These are phyloP conservation scores for Centropristis striata DNA, from an alignment of 2,113 vertebrate genomes.

Conservation along the genomic window DNA sequence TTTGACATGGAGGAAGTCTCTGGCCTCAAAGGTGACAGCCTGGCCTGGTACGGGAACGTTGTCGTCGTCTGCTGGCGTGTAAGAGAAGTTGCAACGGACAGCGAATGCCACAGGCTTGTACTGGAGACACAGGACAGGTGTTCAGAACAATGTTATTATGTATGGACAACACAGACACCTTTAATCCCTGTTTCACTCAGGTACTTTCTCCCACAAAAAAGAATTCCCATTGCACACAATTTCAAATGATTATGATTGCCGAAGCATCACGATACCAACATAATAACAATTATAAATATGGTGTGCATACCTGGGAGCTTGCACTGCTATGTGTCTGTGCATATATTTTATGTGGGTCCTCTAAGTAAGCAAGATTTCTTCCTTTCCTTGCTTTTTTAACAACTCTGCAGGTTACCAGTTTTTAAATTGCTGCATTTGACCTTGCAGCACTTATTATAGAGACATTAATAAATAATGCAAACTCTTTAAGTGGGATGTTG, in stretches of 20 bases:
- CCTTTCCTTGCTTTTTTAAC: neutral
- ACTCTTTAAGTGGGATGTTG: neutral
- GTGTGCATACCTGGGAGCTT: neutral
- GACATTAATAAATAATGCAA: neutral
- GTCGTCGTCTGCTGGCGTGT: slow-evolving; percentile 95
- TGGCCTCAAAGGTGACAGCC: slow-evolving; percentile 96
- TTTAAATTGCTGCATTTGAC: neutral
- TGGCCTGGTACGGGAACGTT: slow-evolving; percentile 95
- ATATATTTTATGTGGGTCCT: neutral
- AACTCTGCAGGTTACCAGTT: neutral
- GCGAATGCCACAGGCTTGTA: slow-evolving; percentile 97
- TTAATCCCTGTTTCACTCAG: neutral
- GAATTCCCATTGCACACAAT: neutral
- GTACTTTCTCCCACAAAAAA: no score
- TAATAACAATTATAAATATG: neutral
- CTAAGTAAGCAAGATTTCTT: no score
- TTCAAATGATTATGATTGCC: neutral
- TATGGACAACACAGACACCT: neutral
- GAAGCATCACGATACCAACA: neutral
- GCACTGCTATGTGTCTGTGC: neutral
- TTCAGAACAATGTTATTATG: neutral
- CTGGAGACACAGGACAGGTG: slow-evolving; percentile 80
- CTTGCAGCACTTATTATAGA: neutral
- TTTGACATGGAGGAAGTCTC: slow-evolving; percentile 99
- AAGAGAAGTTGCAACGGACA: slow-evolving; percentile 98